These are phyloP conservation scores for Podocnemis expansa DNA, from an alignment of 2,113 vertebrate species.

Conservation along the genomic window DNA sequence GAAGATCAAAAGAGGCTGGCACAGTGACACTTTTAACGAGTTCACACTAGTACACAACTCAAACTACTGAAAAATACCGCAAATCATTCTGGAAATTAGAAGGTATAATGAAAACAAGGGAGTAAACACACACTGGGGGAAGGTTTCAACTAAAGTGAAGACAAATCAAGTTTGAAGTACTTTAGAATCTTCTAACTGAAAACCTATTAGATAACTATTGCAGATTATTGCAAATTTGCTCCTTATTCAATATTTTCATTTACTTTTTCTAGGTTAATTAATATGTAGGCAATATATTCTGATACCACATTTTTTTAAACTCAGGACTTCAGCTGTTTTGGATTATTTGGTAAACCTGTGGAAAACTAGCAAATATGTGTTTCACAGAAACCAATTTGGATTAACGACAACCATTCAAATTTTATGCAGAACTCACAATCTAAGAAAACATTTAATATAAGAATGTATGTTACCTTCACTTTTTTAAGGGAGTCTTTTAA, in stretches of 20 bases:
- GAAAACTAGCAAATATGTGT: neutral
- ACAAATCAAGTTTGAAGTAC: neutral
- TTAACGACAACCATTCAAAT: neutral
- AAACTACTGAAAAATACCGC: constrained; percentile 1
- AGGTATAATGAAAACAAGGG: neutral
- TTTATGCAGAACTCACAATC: neutral
- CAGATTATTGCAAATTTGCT: neutral
- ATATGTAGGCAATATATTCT: neutral
- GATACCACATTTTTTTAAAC: neutral
- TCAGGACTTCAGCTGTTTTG: neutral
- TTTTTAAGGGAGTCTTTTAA: constrained; percentile 86
- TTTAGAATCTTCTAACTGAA: neutral
- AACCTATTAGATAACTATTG: neutral
- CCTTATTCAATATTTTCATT: neutral
- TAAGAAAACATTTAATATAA: constrained; percentile 10
- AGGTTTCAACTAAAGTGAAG: neutral
- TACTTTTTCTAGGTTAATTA: neutral
- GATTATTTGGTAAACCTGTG: neutral
- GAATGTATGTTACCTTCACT: constrained; percentile 86
- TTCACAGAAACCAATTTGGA: neutral
- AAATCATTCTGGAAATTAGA: neutral
- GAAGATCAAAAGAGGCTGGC: neutral
- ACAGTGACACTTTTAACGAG: neutral
- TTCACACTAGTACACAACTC: neutral
- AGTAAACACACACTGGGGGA: neutral